Evolutionary conservation across 2,113 vertebrate genomes (phyloP).

Genomic region (Chaetops frenatus): DNA sequence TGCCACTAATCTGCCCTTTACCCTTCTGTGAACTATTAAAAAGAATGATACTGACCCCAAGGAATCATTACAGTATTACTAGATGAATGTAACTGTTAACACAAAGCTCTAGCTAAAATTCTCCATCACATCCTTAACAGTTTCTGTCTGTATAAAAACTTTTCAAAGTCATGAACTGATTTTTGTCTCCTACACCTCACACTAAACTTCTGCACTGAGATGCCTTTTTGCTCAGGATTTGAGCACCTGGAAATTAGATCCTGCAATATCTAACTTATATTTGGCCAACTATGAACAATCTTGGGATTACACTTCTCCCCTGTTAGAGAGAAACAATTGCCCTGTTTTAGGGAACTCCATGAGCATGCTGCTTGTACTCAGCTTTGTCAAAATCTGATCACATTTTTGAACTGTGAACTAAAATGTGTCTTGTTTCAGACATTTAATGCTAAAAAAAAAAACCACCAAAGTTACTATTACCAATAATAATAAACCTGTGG

Average conservation of each 20-base stretch:
- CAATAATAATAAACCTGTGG: neutral
- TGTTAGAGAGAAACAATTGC: neutral
- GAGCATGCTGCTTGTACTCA: neutral
- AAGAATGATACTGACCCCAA: neutral
- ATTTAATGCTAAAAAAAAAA: neutral
- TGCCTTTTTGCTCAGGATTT: neutral
- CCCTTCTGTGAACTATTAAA: neutral
- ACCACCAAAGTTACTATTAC: neutral
- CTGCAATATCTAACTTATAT: neutral
- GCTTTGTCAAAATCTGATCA: neutral
- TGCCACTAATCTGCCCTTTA: neutral
- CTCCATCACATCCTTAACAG: neutral
- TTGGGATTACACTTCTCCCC: neutral
- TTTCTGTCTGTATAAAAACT: neutral
- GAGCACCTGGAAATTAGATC: neutral
- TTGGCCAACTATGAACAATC: neutral
- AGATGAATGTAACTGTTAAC: neutral
- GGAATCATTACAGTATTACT: neutral
- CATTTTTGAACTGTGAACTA: neutral
- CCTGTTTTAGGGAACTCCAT: neutral
- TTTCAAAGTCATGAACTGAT: neutral
- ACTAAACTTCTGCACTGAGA: neutral
- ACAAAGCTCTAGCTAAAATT: neutral
- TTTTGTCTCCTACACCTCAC: neutral
- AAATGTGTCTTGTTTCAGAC: accelerated